Evolutionary conservation across 2,113 vertebrate genomes (phyloP), one percentile per base, ranked within the genome.

Genomic region (Centropristis striata): DNA sequence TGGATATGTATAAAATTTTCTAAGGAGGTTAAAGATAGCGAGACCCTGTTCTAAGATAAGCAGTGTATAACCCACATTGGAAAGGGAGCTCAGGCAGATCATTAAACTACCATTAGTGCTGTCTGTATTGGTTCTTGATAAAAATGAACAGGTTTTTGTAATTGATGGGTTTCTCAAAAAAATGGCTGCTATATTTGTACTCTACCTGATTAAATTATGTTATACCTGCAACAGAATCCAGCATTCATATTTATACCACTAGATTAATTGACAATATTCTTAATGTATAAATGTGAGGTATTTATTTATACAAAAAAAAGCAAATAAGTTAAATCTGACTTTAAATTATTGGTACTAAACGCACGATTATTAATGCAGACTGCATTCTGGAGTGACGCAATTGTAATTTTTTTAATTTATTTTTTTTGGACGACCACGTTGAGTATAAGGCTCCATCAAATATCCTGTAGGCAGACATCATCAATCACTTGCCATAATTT

Each of bases 401-500:
- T 53, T 64, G n/a, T 8, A 18, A 7, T 54, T 23, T 28, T 8
- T 32, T 42, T 10, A 50, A 63, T 27, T 16, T 14, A 20, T 18
- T 37, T 64, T 44, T 70, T 44, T 23, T 13, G 5, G 54, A 39
- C n/a, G 41, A 39, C 73, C 68, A 74, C 60, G 37, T 57, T n/a
- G 25, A 79, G 69, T 36, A 9, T 59, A 53, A 44, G 47, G 71
- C 72, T 70, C 21, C 64, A 69, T 78, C 46, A 81, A 74, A 81
- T 79, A 75, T 80, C 80, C 73, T 71, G 74, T 25, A 44, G 81
- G 49, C 80, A 84, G 68, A 84, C 80, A 28, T 81, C 80, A 81
- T 85, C 84, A 75, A 80, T 88, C 73, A 78, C 70, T 73, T 36
- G 44, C 18, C 42, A n/a, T 81, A 64, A 90, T 80, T 70, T 83